Conservation (phyloP, 2,797 vertebrate species). For the Florisuga fusca region DNA sequence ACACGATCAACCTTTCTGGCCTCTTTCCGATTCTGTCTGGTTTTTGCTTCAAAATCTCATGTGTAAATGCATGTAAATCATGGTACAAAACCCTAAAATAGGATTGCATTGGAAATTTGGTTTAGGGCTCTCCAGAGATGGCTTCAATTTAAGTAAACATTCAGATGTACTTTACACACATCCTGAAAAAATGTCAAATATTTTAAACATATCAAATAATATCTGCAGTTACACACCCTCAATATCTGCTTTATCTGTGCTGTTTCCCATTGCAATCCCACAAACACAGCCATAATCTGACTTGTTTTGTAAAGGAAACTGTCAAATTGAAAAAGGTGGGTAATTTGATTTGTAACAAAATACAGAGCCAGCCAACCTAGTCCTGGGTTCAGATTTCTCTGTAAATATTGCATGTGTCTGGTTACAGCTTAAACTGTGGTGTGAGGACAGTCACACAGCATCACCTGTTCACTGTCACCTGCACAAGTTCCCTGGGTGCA, state of each 20-base stretch:
- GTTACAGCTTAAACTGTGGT: background rate
- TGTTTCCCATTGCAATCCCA: background rate
- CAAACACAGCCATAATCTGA: background rate
- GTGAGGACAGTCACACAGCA: rapidly evolving
- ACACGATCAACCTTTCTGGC: slow-evolving; percentile 9
- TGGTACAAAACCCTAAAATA: slow-evolving; percentile 16
- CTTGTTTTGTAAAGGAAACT: background rate
- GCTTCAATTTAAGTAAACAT: slow-evolving; percentile 36
- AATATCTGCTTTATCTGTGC: background rate
- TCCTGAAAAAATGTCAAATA: slow-evolving; percentile 32
- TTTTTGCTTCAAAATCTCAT: slow-evolving; percentile 17
- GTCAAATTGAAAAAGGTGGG: background rate
- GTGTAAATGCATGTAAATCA: background rate
- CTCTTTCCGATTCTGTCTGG: slow-evolving; percentile 6
- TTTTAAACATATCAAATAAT: background rate
- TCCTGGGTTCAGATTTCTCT: background rate
- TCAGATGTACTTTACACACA: slow-evolving; percentile 33
- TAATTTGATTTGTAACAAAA: slow-evolving; percentile 14
- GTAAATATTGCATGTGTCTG: background rate
- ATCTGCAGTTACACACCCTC: background rate
- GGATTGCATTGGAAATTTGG: background rate
- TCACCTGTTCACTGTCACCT: background rate
- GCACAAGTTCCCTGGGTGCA: background rate
- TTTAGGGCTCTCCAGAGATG: slow-evolving; percentile 30
- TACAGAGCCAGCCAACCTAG: background rate